These are phyloP conservation scores for Myxocyprinus asiaticus DNA, from an alignment of 2,113 vertebrate species.

Conservation along the genomic window DNA sequence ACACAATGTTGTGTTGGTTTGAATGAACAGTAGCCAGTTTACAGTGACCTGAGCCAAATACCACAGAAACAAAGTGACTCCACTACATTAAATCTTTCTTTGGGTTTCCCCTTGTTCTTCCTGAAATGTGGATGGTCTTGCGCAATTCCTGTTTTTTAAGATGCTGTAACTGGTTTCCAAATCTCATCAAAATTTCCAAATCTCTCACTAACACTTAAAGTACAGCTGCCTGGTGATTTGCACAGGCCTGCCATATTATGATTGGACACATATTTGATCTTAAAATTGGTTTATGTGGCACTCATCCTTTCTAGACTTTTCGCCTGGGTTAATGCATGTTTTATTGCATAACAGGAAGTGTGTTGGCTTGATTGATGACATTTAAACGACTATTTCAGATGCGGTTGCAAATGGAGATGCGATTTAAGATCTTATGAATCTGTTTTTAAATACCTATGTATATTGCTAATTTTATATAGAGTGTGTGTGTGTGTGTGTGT, in stretches of 20 bases:
- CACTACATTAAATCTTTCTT: neutral
- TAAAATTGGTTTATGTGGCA: neutral
- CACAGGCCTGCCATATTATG: neutral
- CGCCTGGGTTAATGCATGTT: neutral
- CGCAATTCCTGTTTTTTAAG: neutral
- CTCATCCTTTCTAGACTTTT: neutral
- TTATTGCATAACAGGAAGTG: conserved; percentile 18
- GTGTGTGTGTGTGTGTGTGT: neutral
- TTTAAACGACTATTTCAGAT: neutral
- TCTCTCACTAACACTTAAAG: neutral
- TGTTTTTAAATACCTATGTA: neutral
- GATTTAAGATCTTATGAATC: neutral
- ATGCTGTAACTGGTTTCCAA: too few relatives aligned
- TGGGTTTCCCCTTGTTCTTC: neutral
- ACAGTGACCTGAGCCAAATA: neutral
- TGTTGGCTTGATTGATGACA: neutral
- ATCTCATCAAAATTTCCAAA: neutral
- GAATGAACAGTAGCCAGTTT: neutral
- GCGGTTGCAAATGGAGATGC: conserved; percentile 11
- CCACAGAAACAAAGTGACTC: neutral
- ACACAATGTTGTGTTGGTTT: too few relatives aligned
- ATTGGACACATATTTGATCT: neutral
- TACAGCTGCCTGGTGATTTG: neutral
- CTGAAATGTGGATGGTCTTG: neutral
- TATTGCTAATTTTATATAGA: neutral